Conservation (phyloP, 1,140 invertebrate species). For the fruit fly (Drosophila melanogaster) region DNA sequence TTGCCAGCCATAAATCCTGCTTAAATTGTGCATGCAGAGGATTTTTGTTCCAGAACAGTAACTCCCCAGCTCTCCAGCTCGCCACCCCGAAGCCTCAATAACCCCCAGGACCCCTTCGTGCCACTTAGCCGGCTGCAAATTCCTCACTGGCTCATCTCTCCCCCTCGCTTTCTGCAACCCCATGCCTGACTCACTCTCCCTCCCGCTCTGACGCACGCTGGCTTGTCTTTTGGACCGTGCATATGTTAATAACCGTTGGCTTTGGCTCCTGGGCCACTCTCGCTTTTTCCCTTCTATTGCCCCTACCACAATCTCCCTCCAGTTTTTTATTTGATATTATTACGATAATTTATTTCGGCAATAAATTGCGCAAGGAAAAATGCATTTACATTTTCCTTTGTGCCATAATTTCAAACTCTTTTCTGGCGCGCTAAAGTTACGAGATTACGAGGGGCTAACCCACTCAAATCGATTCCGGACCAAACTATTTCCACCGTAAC, state of each 20-base stretch:
- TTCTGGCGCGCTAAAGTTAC: conserved; percentile 16
- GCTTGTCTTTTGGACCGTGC: conserved; percentile 55
- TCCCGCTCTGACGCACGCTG: conserved; percentile 34
- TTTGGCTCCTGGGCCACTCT: conserved; percentile 58
- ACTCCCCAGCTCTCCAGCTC: conserved; percentile 24
- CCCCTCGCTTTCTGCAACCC: neutral
- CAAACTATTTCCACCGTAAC: conserved; percentile 25
- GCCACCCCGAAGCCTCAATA: conserved; percentile 2
- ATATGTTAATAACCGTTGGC: conserved; percentile 83
- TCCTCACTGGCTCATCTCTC: conserved; percentile 36
- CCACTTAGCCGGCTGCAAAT: conserved; percentile 60
- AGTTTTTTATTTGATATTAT: conserved; percentile 80
- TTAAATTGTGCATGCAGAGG: conserved; percentile 83
- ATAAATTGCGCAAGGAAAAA: conserved; percentile 77
- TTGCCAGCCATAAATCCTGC: conserved; percentile 83
- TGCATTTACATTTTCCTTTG: conserved; percentile 73
- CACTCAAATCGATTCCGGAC: conserved; percentile 23
- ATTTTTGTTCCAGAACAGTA: conserved; percentile 81
- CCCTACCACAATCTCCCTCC: neutral
- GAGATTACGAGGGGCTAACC: conserved; percentile 37
- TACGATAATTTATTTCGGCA: conserved; percentile 81
- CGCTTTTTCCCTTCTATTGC: neutral
- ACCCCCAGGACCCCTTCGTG: conserved; percentile 5
- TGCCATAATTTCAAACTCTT: conserved; percentile 77
- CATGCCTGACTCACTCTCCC: conserved; percentile 14